phyloP scores from a whole-genome alignment of 1,140 invertebrate genomes.

The Lerema accius region DNA sequence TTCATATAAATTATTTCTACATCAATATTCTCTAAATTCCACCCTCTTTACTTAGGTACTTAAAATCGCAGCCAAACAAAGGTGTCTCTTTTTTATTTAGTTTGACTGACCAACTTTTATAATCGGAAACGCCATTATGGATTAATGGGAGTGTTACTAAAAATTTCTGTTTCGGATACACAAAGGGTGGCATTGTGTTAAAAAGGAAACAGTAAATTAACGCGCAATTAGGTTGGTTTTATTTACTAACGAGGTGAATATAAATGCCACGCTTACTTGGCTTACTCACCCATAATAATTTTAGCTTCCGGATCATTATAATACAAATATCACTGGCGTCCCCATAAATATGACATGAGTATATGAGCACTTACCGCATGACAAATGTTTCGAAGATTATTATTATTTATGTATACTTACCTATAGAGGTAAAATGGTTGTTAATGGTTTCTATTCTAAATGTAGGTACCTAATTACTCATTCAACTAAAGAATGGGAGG shows the following conservation, averaged over 20 bases:
- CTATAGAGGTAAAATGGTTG: no score
- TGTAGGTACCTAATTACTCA: no score
- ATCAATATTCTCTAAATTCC: no score
- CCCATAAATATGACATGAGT: background rate
- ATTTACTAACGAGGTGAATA: slow-evolving; percentile 10
- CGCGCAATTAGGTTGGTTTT: slow-evolving; percentile 14
- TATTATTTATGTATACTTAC: no score
- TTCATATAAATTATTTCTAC: no score
- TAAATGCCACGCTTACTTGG: background rate
- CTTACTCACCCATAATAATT: slow-evolving; percentile 15
- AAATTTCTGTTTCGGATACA: slow-evolving; percentile 7
- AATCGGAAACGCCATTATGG: slow-evolving; percentile 3
- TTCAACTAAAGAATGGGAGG: no score
- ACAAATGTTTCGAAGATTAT: no score
- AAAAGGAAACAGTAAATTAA: slow-evolving; percentile 23
- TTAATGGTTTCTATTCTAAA: no score
- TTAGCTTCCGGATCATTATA: slow-evolving; percentile 14
- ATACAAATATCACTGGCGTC: background rate
- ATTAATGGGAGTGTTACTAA: slow-evolving; percentile 23
- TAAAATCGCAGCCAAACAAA: no score
- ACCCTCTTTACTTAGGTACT: no score
- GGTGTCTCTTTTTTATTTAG: slow-evolving; percentile 13
- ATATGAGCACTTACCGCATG: no score
- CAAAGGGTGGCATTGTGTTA: slow-evolving; percentile 11
- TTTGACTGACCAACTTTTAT: background rate